Percentiles rank a stretch among this genome's conserved stretches.
Conservation (phyloP, 2,888 invertebrate genomes). For the Nephrotoma guestfalica region DNA sequence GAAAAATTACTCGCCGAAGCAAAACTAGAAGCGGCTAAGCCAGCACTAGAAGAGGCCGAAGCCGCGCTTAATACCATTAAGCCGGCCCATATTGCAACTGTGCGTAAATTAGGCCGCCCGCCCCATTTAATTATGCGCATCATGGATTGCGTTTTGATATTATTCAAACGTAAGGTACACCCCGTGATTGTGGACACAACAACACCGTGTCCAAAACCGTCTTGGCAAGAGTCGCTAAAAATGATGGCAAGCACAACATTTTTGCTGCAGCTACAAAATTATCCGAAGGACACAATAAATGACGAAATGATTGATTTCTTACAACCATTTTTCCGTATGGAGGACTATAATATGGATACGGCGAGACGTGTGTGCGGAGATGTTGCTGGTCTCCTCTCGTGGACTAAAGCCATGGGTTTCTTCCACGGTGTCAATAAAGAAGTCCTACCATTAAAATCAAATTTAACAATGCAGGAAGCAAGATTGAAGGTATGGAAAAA, state of each 20-base stretch:
- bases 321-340: conserved; percentile 85
- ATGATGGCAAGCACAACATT: conserved; percentile 96
- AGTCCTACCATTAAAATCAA: conserved; percentile 86
- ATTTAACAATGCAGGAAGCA: conserved; percentile 80
- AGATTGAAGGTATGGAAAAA: conserved; percentile 48
- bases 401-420: conserved; percentile 94
- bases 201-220: conserved; percentile 74
- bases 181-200: conserved; percentile 68
- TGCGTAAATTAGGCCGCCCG: conserved; percentile 85
- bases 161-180: conserved; percentile 82
- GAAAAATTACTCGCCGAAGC: conserved; percentile 86
- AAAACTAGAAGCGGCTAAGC: conserved; percentile 89
- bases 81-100: conserved; percentile 90
- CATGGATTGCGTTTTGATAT: conserved; percentile 89
- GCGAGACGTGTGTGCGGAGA: conserved; percentile 93
- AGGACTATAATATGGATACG: conserved; percentile 94
- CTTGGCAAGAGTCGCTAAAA: conserved; percentile 88
- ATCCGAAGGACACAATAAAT: conserved; percentile 92
- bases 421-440: conserved; percentile 95
- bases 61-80: conserved; percentile 91
- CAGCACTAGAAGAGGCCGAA: conserved; percentile 90
- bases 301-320: conserved; percentile 93
- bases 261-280: conserved; percentile 78
- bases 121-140: conserved; percentile 96
- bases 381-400: conserved; percentile 85